phyloP scores from a whole-genome alignment of 1,140 invertebrate species.

The Drosophila chauvacae region DNA sequence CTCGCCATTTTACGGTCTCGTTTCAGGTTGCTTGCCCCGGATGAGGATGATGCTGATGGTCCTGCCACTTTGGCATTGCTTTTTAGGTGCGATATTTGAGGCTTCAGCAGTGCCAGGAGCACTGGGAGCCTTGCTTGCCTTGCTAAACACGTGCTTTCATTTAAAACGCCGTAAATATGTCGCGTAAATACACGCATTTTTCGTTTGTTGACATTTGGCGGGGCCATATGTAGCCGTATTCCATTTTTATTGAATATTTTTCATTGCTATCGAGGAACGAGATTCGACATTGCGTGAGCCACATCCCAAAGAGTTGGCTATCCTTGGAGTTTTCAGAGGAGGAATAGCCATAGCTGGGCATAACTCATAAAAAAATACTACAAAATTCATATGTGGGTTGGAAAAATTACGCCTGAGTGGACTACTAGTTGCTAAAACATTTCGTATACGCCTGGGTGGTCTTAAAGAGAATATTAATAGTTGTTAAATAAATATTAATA shows the following conservation, averaged over 20 bases:
- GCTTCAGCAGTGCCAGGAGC: slow-evolving; percentile 26
- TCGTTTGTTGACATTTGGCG: slow-evolving; percentile 45
- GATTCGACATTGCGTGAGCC: slow-evolving; percentile 28
- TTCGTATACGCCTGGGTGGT: neutral
- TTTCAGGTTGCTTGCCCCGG: slow-evolving; percentile 51
- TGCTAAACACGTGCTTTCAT: slow-evolving; percentile 73
- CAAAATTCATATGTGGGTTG: neutral
- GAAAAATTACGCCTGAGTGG: neutral
- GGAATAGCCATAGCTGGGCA: too few relatives aligned
- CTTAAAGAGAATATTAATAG: too few relatives aligned
- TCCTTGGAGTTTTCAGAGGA: neutral
- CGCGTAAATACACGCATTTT: slow-evolving; percentile 47
- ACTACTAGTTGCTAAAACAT: neutral
- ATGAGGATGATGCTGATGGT: slow-evolving; percentile 26
- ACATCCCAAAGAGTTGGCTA: slow-evolving; percentile 26
- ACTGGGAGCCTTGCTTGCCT: slow-evolving; percentile 34
- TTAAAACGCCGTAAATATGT: slow-evolving; percentile 74
- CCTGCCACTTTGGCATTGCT: slow-evolving; percentile 21
- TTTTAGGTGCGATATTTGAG: slow-evolving; percentile 45
- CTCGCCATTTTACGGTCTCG: slow-evolving; percentile 76
- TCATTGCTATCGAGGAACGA: slow-evolving; percentile 31
- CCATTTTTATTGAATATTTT: slow-evolving; percentile 61
- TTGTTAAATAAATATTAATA: too few relatives aligned
- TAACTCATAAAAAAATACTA: slow-evolving; percentile 1
- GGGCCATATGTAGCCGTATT: slow-evolving; percentile 46